Base-by-base conservation (phyloP, 2,797 vertebrate genomes). In the Fistularia commersonii region DNA sequence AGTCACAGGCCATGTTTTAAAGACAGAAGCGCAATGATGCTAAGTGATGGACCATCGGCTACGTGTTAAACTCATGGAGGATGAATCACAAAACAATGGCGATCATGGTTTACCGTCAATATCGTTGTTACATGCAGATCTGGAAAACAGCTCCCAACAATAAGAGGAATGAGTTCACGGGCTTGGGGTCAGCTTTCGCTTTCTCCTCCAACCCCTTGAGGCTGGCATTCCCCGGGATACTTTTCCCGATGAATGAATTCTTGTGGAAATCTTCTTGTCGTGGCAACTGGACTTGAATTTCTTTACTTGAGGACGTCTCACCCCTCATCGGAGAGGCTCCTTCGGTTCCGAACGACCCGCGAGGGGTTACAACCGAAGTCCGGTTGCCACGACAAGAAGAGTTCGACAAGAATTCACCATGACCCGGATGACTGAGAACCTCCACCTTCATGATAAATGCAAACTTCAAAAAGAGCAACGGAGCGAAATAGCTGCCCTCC, bases 381-480 rank as follows among this genome's bases (percentile, higher is more conserved):
- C n/a, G n/a, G n/a, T n/a, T n/a, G n/a, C n/a, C n/a, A n/a, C n/a
- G n/a, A n/a, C n/a, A n/a, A n/a, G n/a, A n/a, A n/a, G n/a, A n/a
- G n/a, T n/a, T n/a, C n/a, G n/a, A n/a, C n/a, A n/a, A n/a, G n/a
- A n/a, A n/a, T n/a, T n/a, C n/a, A n/a, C n/a, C n/a, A n/a, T n/a
- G n/a, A n/a, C n/a, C n/a, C n/a, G n/a, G n/a, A n/a, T n/a, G n/a
- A n/a, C n/a, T n/a, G n/a, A n/a, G n/a, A n/a, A n/a, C n/a, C n/a
- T n/a, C n/a, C n/a, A n/a, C n/a, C n/a, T 61, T 43, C 11, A 47
- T 71, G 65, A 69, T 67, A 11, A 80, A 76, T 72, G 69, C 69
- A 66, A 67, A 75, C 72, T 81, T 85, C 69, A 82, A 74, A 79
- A 69, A 23, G 71, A 69, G 55, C 62, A 77, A 72, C 66, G 66